Base-by-base conservation (phyloP, 2,113 vertebrate genomes). In the Plecturocebus donacophilus region DNA sequence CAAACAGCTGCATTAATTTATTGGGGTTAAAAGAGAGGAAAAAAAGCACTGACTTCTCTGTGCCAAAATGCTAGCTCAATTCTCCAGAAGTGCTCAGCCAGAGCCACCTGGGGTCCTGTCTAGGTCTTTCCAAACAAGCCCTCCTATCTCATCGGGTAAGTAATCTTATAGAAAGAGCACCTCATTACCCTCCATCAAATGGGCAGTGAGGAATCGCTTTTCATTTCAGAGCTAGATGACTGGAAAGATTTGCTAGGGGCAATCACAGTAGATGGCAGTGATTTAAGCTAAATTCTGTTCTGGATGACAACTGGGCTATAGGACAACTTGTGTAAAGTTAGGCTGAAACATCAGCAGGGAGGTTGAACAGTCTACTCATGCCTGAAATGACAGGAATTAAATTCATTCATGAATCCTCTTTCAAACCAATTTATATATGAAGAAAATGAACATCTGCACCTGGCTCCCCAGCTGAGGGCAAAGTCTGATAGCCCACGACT, bases 231-330 rank as follows among this genome's bases (percentile, higher is more conserved):
- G 61, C 30, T n/a, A 93, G 96, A 95, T 97, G 94, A 97, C 85
- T 75, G 91, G 91, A 94, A 96, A 97, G 96, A 95, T 82, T 93
- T 84, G 68, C 94, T 87, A 79, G 20, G 68, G 95, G 84, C 95
- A 94, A 66, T 85, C 58, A 20, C 42, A 42, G 71, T 88, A 80
- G 49, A 75, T 97, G 82, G 87, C 87, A 94, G 86, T 95, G 93
- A 98, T 97, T 97, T 98, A 87, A 92, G 89, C 90, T 92, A 95
- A 97, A 95, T 77, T 95, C 96, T 61, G 85, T 38, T 95, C 92
- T 95, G 83, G 83, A 87, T 97, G 61, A 76, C 3, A 61, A 27
- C 80, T 95, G 91, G 97, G 79, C 76, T 91, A n/a, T 58, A 91
- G 90, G 85, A 86, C 73, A 85, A 95, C 77, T 91, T 96, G 94